These are phyloP conservation scores for Heliothis virescens DNA, from an alignment of 1,140 invertebrate genomes.

Conservation along the genomic window DNA sequence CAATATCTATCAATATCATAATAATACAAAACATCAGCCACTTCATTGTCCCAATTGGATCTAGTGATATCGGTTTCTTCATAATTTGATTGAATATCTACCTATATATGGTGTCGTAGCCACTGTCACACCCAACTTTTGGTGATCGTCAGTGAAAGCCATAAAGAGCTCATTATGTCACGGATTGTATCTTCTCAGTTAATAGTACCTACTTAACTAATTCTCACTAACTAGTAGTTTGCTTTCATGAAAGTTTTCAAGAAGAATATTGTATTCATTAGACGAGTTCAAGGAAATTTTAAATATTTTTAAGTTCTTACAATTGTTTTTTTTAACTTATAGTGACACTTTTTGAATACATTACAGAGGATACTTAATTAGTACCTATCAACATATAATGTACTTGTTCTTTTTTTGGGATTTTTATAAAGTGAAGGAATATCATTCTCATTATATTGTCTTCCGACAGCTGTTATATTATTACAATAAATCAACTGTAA, in stretches of 20 bases:
- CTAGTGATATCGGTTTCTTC: no score
- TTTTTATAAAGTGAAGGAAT: not conserved
- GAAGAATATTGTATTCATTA: no score
- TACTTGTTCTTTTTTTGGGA: no score
- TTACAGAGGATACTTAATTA: no score
- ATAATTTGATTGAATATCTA: no score
- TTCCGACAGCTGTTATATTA: not conserved
- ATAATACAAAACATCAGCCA: slow-evolving; percentile 3
- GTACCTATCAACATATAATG: no score
- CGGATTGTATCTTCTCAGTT: not conserved
- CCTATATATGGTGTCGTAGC: not conserved
- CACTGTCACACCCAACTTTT: not conserved
- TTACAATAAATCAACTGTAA: not conserved
- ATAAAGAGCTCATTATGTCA: not conserved
- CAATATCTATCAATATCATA: not conserved
- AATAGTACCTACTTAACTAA: no score
- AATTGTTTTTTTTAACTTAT: not conserved
- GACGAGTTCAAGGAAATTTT: not conserved
- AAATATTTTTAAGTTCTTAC: not conserved
- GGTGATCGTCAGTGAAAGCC: not conserved
- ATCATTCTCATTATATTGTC: not conserved
- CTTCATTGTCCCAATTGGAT: no score
- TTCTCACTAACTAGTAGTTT: no score
- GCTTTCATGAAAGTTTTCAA: no score
- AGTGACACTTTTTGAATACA: not conserved